These are phyloP conservation scores for Lepidothrix coronata DNA, from an alignment of 2,113 vertebrate species.

Conservation along the genomic window DNA sequence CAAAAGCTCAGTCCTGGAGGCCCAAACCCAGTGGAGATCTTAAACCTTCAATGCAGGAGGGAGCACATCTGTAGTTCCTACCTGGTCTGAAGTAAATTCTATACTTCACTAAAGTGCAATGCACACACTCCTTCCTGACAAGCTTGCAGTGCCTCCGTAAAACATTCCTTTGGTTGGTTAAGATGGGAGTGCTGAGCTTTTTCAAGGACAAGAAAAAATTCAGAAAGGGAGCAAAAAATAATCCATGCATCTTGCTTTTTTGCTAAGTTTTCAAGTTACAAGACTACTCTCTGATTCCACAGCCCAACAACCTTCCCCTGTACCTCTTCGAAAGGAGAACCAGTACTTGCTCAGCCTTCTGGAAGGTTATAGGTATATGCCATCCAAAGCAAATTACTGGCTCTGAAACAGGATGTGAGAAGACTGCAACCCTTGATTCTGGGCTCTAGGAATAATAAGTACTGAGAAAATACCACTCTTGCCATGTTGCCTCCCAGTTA, in stretches of 20 bases:
- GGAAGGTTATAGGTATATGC: neutral
- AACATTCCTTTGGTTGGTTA: neutral
- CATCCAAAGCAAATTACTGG: neutral
- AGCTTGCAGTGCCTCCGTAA: neutral
- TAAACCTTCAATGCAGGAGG: neutral
- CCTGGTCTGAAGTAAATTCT: neutral
- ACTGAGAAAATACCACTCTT: neutral
- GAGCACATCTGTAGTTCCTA: neutral
- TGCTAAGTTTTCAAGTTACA: neutral
- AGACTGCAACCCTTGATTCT: neutral
- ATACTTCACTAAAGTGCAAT: neutral
- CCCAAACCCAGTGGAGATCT: neutral
- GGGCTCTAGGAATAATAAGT: no score
- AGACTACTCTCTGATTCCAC: neutral
- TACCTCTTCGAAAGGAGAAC: neutral
- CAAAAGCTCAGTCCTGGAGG: neutral
- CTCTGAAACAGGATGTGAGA: neutral
- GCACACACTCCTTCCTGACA: neutral
- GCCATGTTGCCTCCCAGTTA: rapidly evolving
- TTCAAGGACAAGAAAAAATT: neutral
- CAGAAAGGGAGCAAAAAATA: neutral
- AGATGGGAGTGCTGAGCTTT: neutral
- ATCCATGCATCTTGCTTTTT: neutral
- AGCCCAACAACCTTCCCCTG: no score
- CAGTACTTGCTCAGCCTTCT: neutral